Conservation (phyloP, 1,140 invertebrate species). For the Leptopilina clavipes region DNA sequence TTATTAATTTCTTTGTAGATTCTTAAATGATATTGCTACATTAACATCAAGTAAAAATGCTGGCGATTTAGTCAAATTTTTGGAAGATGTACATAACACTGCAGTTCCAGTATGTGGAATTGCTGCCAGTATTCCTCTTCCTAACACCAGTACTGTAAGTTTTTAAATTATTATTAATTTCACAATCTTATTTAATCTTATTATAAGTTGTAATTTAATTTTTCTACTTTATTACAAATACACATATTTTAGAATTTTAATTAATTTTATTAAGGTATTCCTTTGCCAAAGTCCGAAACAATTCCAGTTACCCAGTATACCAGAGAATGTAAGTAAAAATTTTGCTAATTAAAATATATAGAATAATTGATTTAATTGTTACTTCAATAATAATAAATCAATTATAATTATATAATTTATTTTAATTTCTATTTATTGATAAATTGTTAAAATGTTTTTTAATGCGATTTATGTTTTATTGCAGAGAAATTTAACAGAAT, state of each 20-base stretch:
- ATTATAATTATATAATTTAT: no score
- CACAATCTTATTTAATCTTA: background rate
- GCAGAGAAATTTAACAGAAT: slow-evolving; percentile 95
- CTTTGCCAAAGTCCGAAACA: slow-evolving; percentile 85
- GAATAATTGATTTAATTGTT: no score
- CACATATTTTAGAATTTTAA: background rate
- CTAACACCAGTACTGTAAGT: slow-evolving; percentile 68
- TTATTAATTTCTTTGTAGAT: slow-evolving; percentile 62
- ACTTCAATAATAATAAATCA: no score
- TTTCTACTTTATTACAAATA: background rate
- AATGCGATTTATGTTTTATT: slow-evolving; percentile 56
- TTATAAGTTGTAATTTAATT: no score
- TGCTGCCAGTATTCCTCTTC: slow-evolving; percentile 68
- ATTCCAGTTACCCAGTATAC: slow-evolving; percentile 91
- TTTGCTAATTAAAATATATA: background rate
- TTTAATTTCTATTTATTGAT: slow-evolving; percentile 13
- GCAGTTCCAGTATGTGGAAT: slow-evolving; percentile 75
- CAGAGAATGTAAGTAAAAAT: slow-evolving; percentile 89
- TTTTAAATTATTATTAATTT: slow-evolving; percentile 28
- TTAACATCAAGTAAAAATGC: slow-evolving; percentile 74
- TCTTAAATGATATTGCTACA: slow-evolving; percentile 79
- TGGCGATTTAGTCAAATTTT: slow-evolving; percentile 78
- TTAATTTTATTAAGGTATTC: slow-evolving; percentile 80
- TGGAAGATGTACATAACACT: slow-evolving; percentile 80
- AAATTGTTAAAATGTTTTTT: background rate